Evolutionary conservation across 2,113 vertebrate species (phyloP), one percentile per base, ranked within the genome.

Genomic region (Neolamprologus cancellatus): DNA sequence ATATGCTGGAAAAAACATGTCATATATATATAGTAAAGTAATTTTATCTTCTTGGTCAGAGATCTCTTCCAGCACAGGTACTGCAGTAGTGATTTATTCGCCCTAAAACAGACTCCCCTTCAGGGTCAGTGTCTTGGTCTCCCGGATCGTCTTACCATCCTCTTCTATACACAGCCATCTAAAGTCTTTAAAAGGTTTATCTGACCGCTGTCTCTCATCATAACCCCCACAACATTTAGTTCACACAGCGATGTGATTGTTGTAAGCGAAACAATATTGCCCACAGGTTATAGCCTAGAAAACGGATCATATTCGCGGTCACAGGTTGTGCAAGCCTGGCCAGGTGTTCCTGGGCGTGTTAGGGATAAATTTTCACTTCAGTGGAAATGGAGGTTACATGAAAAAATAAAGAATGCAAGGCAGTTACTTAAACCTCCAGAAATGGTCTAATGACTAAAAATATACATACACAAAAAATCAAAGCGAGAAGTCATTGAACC

Each of bases 331-430:
- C 64, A 54, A 57, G 46, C 18, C 39, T 5, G 10, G 17, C 85
- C 87, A 87, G 85, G 87, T 91, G 90, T 87, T 57, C 59, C 61
- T 59, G 61, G 84, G 87, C 14, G 82, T 59, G 74, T 71, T 30
- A 5, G 61, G 54, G 61, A 84, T 41, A 5, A 5, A 79, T 57
- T 81, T 14, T 59, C 13, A 23, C 48, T 46, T 78, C 34, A 39
- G 15, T n/a, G 15, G 17, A 39, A 48, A 76, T 30, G 15, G 23
- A 18, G 69, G 4, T 48, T 48, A 30, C 20, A n/a, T 53, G 32
- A 57, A 36, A 79, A 32, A 59, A 74, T 61, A 79, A 66, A 69
- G 17, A 11, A 41, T 30, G 14, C 15, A 30, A 41, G 11, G 57
- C 9, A 28, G 39, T 74, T n/a, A 69, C 0, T 79, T 79, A 79